Conservation (phyloP, 2,797 vertebrate species). For the Lepus townsendii region DNA sequence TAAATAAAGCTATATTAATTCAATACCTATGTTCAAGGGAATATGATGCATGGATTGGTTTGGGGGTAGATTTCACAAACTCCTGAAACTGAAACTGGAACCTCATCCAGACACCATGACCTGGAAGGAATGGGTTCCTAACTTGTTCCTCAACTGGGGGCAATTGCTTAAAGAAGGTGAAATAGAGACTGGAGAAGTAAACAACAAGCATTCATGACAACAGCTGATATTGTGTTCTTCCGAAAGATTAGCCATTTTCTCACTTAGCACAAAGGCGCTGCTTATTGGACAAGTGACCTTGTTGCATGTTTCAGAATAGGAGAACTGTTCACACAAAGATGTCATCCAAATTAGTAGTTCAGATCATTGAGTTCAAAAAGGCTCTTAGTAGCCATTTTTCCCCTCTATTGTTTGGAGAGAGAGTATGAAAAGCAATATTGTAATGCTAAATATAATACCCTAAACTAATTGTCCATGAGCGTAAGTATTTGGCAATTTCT, state of each 20-base stretch:
- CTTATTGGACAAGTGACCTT: not conserved
- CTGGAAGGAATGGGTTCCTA: not conserved
- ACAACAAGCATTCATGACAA: not conserved
- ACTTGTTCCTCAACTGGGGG: not conserved
- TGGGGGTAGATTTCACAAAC: not conserved
- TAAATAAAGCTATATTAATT: constrained; percentile 1
- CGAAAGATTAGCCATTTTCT: not conserved
- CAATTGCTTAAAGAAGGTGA: not conserved
- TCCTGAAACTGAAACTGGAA: not conserved
- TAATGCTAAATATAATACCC: constrained; percentile 8
- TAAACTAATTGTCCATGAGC: not conserved
- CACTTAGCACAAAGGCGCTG: not conserved
- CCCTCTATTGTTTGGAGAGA: not conserved
- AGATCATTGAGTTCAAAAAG: not conserved
- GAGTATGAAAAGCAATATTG: not conserved
- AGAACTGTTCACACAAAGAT: not conserved
- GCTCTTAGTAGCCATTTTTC: no score
- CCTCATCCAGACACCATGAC: not conserved
- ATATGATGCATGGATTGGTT: not conserved
- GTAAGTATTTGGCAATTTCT: not conserved
- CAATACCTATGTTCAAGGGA: not conserved
- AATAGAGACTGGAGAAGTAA: not conserved
- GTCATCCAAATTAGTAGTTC: not conserved
- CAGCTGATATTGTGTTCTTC: not conserved
- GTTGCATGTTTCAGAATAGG: not conserved